Conservation (phyloP, 2,888 invertebrate genomes). For the Pristionchus entomophagus region DNA sequence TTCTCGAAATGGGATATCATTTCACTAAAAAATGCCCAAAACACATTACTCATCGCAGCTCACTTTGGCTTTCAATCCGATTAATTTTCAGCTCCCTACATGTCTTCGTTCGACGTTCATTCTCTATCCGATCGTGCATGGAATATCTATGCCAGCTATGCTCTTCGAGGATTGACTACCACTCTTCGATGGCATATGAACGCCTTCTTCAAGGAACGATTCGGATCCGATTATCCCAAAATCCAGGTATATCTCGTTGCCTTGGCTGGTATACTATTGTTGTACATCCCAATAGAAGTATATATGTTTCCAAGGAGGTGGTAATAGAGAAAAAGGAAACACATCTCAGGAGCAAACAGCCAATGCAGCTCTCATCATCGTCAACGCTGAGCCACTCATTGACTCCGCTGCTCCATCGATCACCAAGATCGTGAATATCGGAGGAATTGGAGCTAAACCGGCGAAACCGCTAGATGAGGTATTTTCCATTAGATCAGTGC, state of each 20-base stretch:
- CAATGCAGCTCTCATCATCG: neutral
- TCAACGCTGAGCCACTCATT: constrained; percentile 14
- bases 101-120: constrained; percentile 5
- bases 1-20: too few species aligned
- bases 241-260: neutral
- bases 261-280: neutral
- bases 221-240: neutral
- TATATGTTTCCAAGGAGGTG: neutral
- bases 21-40: too few species aligned
- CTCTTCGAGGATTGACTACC: neutral
- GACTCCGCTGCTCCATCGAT: constrained; percentile 11
- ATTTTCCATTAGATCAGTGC: neutral
- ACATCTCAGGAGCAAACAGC: neutral
- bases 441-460: constrained; percentile 32
- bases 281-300: neutral
- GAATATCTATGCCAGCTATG: constrained; percentile 21
- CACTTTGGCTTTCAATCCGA: neutral
- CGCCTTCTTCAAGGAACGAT: neutral
- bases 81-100: neutral
- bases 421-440: neutral
- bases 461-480: constrained; percentile 28
- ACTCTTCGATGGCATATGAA: neutral
- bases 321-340: neutral
- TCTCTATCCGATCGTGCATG: constrained; percentile 8
- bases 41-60: too few species aligned